A percentile compares a stretch with the other conserved stretches of the same genome.
These are phyloP conservation scores for Geococcyx californianus DNA, from an alignment of 2,113 vertebrate species.

Conservation along the genomic window DNA sequence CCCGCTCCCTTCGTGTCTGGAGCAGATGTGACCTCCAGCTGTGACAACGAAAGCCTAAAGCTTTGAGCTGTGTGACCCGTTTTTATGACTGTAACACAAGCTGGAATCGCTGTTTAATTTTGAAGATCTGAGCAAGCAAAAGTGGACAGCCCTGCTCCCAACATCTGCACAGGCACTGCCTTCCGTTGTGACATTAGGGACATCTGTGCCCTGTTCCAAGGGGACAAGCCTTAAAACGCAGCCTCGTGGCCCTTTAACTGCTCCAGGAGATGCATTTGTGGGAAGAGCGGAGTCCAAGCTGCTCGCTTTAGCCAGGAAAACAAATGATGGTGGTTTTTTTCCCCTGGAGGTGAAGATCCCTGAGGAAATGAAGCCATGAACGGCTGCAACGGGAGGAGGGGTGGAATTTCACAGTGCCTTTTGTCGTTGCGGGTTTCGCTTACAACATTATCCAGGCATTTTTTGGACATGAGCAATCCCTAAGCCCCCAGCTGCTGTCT, in stretches of 20 bases:
- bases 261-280: background rate
- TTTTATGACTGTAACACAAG: too few species aligned
- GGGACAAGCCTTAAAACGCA: background rate
- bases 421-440: background rate
- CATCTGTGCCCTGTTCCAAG: rapidly evolving
- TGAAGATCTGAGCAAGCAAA: background rate
- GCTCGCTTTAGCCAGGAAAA: background rate
- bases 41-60: rapidly evolving
- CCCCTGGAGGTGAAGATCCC: background rate
- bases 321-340: rapidly evolving
- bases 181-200: rapidly evolving
- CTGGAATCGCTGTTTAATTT: background rate
- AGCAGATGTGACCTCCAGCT: background rate
- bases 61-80: background rate
- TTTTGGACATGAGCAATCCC: background rate
- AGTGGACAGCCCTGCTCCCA: background rate
- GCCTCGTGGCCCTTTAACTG: background rate
- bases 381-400: background rate
- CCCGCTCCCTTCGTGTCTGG: background rate
- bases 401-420: background rate
- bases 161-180: rapidly evolving
- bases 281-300: background rate
- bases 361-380: background rate
- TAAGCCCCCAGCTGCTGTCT: background rate
- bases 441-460: background rate